These are phyloP conservation scores for Alosa sapidissima DNA, from an alignment of 2,797 vertebrate species.

Conservation along the genomic window DNA sequence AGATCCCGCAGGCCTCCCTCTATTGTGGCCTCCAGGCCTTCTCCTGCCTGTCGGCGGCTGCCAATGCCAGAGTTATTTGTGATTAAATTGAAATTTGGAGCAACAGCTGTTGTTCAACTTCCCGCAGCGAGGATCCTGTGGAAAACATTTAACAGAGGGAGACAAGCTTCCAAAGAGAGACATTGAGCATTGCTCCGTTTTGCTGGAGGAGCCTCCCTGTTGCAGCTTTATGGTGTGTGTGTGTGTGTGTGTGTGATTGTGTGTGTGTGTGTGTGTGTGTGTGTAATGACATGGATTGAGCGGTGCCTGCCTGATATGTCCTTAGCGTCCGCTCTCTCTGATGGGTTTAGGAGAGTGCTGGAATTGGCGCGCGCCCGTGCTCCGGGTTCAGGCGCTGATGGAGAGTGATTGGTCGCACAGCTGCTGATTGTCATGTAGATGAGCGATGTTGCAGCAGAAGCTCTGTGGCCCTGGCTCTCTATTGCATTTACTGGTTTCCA, in stretches of 20 bases:
- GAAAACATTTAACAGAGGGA: slow-evolving; percentile 32
- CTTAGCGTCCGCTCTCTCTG: neutral
- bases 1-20: slow-evolving; percentile 56
- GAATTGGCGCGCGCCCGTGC: neutral
- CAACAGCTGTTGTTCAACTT: slow-evolving; percentile 64
- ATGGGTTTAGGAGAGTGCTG: neutral
- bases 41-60: slow-evolving; percentile 47
- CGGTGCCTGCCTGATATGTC: neutral
- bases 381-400: neutral
- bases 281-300: slow-evolving; percentile 1
- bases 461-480: neutral
- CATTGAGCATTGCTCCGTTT: neutral
- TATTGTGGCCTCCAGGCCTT: slow-evolving; percentile 61
- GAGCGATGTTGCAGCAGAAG: slow-evolving; percentile 5
- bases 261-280: slow-evolving; percentile 37
- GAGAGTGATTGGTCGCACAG: neutral
- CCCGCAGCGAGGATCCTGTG: slow-evolving; percentile 46
- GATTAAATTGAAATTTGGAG: slow-evolving; percentile 63
- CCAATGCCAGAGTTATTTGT: slow-evolving; percentile 59
- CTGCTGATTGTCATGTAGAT: slow-evolving; percentile 9
- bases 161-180: slow-evolving; percentile 33
- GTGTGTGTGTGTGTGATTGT: neutral
- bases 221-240: neutral
- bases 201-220: neutral
- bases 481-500: neutral